A percentile compares a stretch with the other conserved stretches of the same genome.
Evolutionary conservation across 2,888 invertebrate genomes (phyloP).

Genomic region (Galerucella pusilla): DNA sequence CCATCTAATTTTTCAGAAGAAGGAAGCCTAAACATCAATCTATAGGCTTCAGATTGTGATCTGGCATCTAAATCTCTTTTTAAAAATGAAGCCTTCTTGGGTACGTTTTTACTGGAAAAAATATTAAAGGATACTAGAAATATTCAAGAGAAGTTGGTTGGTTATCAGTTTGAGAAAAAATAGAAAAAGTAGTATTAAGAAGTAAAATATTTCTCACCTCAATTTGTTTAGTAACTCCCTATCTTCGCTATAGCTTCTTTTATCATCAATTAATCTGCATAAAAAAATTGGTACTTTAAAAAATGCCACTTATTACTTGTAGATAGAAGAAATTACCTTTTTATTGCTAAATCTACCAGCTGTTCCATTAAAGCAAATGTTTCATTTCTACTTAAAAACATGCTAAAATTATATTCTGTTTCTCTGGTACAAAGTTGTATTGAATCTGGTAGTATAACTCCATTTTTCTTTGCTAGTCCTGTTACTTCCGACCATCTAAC

Average conservation of each 20-base stretch:
- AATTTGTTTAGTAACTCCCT: constrained; percentile 85
- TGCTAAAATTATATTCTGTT: constrained; percentile 89
- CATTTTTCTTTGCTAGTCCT: constrained; percentile 81
- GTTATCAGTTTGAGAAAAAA: no score
- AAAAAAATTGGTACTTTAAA: neutral
- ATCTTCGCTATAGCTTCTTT: constrained; percentile 90
- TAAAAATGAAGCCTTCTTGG: constrained; percentile 90
- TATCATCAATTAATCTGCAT: constrained; percentile 88
- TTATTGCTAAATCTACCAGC: constrained; percentile 96
- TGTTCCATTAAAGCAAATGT: constrained; percentile 94
- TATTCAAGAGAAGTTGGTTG: no score
- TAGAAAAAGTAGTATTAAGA: neutral
- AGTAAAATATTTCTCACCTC: constrained; percentile 65
- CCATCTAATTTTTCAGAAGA: constrained; percentile 94
- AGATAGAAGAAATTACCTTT: constrained; percentile 68
- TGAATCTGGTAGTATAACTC: constrained; percentile 84
- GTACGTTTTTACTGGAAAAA: constrained; percentile 79
- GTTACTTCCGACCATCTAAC: constrained; percentile 93
- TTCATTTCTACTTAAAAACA: constrained; percentile 90
- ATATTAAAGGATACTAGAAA: neutral
- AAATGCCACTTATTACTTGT: neutral
- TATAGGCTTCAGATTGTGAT: constrained; percentile 92
- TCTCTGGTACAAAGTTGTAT: constrained; percentile 88
- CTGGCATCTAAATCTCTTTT: constrained; percentile 96
- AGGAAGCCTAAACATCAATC: constrained; percentile 86